Evolutionary conservation across 2,113 vertebrate species (phyloP).

Genomic region (Peromyscus polionotus): DNA sequence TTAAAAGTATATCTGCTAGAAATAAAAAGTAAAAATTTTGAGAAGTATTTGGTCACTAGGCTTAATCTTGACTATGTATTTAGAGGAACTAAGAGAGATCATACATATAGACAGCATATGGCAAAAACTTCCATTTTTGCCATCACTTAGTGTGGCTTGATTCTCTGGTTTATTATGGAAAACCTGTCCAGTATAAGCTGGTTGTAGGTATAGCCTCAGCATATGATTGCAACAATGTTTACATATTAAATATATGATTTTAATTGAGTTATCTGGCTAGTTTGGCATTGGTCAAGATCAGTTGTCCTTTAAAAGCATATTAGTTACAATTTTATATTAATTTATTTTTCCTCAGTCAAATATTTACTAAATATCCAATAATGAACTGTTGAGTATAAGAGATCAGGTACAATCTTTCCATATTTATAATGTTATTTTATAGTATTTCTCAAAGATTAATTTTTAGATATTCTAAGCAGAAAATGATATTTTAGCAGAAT

Average conservation of each 20-base stretch:
- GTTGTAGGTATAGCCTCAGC: neutral
- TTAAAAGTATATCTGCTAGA: neutral
- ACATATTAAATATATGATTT: conserved; percentile 1
- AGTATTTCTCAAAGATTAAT: conserved; percentile 24
- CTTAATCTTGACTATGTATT: conserved; percentile 19
- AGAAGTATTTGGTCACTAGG: neutral
- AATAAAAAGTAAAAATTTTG: neutral
- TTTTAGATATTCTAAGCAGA: conserved; percentile 41
- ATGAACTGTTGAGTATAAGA: neutral
- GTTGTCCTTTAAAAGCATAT: conserved; percentile 19
- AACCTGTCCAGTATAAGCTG: neutral
- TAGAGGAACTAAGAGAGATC: neutral
- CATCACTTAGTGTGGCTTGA: neutral
- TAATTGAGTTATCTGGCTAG: conserved; percentile 30
- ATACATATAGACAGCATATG: neutral
- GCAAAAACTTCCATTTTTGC: neutral
- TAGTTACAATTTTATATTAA: conserved; percentile 45
- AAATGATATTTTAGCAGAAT: conserved; percentile 47
- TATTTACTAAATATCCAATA: neutral
- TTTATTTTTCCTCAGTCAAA: conserved; percentile 38
- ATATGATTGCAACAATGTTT: neutral
- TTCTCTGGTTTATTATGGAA: conserved; percentile 35
- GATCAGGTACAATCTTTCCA: neutral
- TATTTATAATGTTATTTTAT: conserved; percentile 45
- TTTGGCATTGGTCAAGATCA: conserved; percentile 49